Base-by-base conservation (phyloP, 2,888 invertebrate genomes). In the Ceramica pisi region DNA sequence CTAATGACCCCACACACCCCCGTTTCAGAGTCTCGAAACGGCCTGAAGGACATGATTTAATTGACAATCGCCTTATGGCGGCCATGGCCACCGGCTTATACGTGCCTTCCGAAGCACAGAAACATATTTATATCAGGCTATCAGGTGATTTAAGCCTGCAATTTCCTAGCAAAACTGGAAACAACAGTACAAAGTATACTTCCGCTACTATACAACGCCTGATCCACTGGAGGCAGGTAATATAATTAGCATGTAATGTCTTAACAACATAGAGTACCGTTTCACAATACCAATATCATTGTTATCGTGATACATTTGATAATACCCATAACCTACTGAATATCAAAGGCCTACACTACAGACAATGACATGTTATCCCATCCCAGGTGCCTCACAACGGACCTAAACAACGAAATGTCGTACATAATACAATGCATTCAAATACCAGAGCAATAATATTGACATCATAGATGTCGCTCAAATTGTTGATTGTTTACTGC, bases 401-500 rank as follows among this genome's bases (percentile, higher is more conserved):
- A 67, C 2, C 21, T 35, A 48, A 50, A 71, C 44, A 72, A 57
- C 23, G 35, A 50, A 64, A 71, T 50, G 19, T 31, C 38, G 16
- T 55, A 16, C 23, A 31, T 14, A n/a, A 35, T 1, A 57, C n/a
- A 70, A 63, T 65, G 64, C 48, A 23, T 56, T 67, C 53, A n/a
- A 50, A 35, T 21, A 10, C 6, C 10, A 6, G 38, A 23, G 53
- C 63, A 71, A 55, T 63, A 48, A 71, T 41, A 71, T 35, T 65
- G 44, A 35, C 41, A 35, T 44, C 48, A 65, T 31, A 57, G 10
- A 57, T 10, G 23, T 64, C 64, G 56, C 21, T 55, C n/a, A 48
- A 56, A 48, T 56, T 23, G 51, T 71, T 71, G 55, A 64, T 63
- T 55, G 71, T 55, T 53, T 53, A 19, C 8, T 38, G 26, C 26